Evolutionary conservation across 2,888 invertebrate species (phyloP).

Genomic region (Leptinotarsa haldemani): DNA sequence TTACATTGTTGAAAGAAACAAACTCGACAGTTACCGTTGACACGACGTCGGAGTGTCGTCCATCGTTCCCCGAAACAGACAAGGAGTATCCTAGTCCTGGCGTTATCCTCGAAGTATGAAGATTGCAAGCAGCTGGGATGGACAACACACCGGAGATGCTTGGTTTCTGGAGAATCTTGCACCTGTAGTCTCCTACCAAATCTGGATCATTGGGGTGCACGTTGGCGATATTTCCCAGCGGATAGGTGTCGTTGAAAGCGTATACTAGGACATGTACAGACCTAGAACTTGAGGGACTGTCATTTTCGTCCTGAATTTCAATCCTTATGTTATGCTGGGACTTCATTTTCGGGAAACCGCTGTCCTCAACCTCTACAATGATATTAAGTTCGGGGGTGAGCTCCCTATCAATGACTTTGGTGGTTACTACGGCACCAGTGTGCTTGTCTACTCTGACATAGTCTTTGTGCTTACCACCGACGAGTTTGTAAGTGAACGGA

Average conservation of each 20-base stretch:
- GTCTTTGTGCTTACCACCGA: constrained; percentile 83
- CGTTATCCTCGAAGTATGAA: constrained; percentile 79
- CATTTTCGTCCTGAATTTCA: constrained; percentile 87
- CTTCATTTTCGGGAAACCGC: constrained; percentile 84
- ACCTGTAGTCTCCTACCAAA: constrained; percentile 88
- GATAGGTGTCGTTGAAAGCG: constrained; percentile 80
- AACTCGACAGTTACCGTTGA: constrained; percentile 89
- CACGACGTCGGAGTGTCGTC: constrained; percentile 86
- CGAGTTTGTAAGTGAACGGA: constrained; percentile 84
- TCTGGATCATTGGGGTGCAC: constrained; percentile 94
- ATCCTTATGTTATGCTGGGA: constrained; percentile 83
- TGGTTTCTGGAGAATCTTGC: constrained; percentile 78
- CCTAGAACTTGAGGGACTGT: constrained; percentile 87
- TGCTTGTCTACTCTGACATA: constrained; percentile 82
- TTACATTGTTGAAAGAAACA: constrained; percentile 81
- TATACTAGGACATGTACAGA: constrained; percentile 84
- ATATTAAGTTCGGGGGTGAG: constrained; percentile 79
- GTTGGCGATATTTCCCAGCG: constrained; percentile 87
- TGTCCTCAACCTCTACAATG: constrained; percentile 88
- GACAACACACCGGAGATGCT: constrained; percentile 73
- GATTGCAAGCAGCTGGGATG: constrained; percentile 83
- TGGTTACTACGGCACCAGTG: constrained; percentile 84
- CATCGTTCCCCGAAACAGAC: constrained; percentile 89
- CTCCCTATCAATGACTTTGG: constrained; percentile 85
- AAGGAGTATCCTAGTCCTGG: constrained; percentile 81